Percentiles rank a stretch among this genome's conserved stretches.
phyloP scores from a whole-genome alignment of 2,797 vertebrate genomes.

The Enteromius radiatus region DNA sequence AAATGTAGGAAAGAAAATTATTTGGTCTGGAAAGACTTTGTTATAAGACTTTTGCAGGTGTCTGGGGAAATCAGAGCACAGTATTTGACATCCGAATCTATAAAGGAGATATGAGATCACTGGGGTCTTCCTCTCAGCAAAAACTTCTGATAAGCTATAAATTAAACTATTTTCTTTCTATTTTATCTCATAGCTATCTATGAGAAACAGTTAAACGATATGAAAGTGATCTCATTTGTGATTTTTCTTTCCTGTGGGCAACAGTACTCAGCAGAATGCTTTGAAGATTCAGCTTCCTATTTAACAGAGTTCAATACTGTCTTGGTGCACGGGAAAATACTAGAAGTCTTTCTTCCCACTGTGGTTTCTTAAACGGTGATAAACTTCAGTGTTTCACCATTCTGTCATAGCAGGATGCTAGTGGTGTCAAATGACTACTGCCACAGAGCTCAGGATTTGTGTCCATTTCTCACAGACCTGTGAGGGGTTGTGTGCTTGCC shows the following conservation, averaged over 20 bases:
- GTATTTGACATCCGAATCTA: neutral
- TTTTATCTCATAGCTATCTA: neutral
- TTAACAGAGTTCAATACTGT: neutral
- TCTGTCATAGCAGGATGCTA: neutral
- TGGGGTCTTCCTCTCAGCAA: neutral
- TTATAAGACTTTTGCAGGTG: neutral
- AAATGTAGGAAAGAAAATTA: neutral
- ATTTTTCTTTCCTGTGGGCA: neutral
- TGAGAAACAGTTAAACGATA: neutral
- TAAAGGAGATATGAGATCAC: slow-evolving; percentile 4
- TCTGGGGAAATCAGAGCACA: slow-evolving; percentile 3
- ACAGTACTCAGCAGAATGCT: neutral
- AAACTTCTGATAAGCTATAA: neutral
- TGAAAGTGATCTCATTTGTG: neutral
- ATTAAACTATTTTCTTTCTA: neutral
- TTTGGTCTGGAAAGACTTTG: neutral
- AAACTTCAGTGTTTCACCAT: slow-evolving; percentile 8
- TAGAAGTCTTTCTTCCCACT: neutral
- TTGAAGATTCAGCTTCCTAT: neutral
- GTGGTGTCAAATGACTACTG: slow-evolving; percentile 1
- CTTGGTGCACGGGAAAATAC: neutral
- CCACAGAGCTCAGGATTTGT: neutral
- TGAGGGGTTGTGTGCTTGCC: slow-evolving; percentile 2
- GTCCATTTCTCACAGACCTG: neutral
- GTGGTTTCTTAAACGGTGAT: neutral